These are phyloP conservation scores for Leptonema lineaticorne DNA, from an alignment of 1,140 invertebrate species.

Conservation along the genomic window DNA sequence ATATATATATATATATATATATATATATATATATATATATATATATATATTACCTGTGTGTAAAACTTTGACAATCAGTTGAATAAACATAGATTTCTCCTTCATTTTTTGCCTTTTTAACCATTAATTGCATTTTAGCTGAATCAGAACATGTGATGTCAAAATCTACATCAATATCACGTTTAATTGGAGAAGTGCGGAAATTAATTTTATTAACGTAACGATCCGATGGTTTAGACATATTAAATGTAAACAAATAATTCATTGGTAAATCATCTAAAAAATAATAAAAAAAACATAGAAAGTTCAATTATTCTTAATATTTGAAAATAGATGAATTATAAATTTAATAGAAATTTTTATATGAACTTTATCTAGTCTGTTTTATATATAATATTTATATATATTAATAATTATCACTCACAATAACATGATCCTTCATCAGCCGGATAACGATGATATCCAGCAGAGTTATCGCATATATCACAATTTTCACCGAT, in stretches of 20 bases:
- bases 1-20: no score
- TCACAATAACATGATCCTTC: slow-evolving; percentile 94
- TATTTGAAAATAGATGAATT: not conserved
- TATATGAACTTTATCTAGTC: not conserved
- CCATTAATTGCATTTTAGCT: slow-evolving; percentile 92
- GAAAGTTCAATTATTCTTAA: no score
- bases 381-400: no score
- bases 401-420: no score
- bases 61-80: slow-evolving; percentile 80
- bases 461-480: slow-evolving; percentile 91
- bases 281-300: slow-evolving; percentile 43
- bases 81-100: slow-evolving; percentile 73
- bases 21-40: no score
- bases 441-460: slow-evolving; percentile 86
- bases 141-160: slow-evolving; percentile 87
- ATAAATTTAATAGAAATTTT: not conserved
- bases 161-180: slow-evolving; percentile 93
- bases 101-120: slow-evolving; percentile 69
- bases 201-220: slow-evolving; percentile 95
- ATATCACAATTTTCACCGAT: slow-evolving; percentile 93
- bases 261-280: slow-evolving; percentile 93
- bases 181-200: slow-evolving; percentile 86
- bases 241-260: slow-evolving; percentile 97
- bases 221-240: slow-evolving; percentile 91
- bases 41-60: slow-evolving; percentile 70